These are phyloP conservation scores for Trissolcus brochymenae DNA, from an alignment of 2,888 invertebrate genomes.

Conservation along the genomic window DNA sequence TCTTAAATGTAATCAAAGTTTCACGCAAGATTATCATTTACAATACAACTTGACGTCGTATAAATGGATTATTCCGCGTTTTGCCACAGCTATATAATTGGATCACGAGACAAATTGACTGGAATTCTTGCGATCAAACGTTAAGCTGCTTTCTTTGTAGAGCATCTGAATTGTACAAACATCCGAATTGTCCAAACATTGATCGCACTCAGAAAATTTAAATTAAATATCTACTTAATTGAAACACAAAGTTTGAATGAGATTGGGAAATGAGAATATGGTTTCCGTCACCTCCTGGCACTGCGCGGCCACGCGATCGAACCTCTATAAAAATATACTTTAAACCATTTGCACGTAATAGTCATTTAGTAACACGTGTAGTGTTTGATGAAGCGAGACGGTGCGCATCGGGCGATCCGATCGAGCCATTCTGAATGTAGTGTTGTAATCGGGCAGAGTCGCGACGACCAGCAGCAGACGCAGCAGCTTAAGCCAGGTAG, in stretches of 20 bases:
- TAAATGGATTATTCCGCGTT: conserved; percentile 31
- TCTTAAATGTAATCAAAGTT: too few species aligned
- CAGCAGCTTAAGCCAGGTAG: conserved; percentile 66
- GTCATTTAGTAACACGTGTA: conserved; percentile 63
- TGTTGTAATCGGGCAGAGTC: conserved; percentile 74
- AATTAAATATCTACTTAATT: too few species aligned
- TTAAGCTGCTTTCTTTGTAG: neutral
- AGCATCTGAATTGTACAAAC: neutral
- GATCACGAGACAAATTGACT: conserved; percentile 31
- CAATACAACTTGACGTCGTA: conserved; percentile 2
- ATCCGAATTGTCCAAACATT: neutral
- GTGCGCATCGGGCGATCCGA: conserved; percentile 64
- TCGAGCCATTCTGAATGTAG: conserved; percentile 76
- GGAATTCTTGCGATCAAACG: conserved; percentile 11
- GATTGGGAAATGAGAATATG: too few species aligned
- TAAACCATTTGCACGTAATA: conserved; percentile 59
- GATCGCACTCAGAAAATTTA: too few species aligned
- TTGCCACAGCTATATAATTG: conserved; percentile 13
- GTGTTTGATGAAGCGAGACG: conserved; percentile 65
- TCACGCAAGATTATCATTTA: conserved; percentile 3
- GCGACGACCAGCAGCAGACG: conserved; percentile 64
- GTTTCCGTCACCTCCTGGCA: neutral
- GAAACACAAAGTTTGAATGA: too few species aligned
- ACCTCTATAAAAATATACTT: conserved; percentile 60
- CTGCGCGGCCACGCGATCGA: conserved; percentile 1